These are phyloP conservation scores for Phyllotis vaccarum DNA, from an alignment of 2,797 vertebrate species.

Conservation along the genomic window DNA sequence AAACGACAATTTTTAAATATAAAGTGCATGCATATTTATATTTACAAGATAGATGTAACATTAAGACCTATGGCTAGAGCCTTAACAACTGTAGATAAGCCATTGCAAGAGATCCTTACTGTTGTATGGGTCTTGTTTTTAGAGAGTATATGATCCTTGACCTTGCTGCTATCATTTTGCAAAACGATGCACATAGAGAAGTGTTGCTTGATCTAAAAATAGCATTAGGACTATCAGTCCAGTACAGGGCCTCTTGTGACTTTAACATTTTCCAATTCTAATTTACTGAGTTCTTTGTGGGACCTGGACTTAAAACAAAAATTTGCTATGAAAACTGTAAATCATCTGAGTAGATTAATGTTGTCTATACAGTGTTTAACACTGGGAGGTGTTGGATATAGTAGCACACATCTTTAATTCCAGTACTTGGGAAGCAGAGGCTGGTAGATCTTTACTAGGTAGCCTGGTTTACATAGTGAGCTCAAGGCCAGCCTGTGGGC, in stretches of 20 bases:
- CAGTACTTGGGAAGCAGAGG: neutral
- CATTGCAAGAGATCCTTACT: neutral
- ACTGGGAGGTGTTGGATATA: neutral
- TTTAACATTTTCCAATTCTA: conserved; percentile 58
- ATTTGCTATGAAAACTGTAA: conserved; percentile 41
- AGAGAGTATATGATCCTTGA: conserved; percentile 54
- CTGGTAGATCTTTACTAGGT: neutral
- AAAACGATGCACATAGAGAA: conserved; percentile 49
- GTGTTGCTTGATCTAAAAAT: conserved; percentile 75
- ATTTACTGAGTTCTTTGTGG: conserved; percentile 33
- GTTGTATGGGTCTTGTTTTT: conserved; percentile 48
- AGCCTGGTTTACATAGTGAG: neutral
- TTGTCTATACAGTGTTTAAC: neutral
- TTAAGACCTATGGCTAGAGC: neutral
- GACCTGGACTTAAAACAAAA: conserved; percentile 35
- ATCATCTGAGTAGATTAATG: conserved; percentile 1
- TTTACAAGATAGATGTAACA: neutral
- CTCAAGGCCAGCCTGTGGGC: neutral
- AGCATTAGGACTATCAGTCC: conserved; percentile 45
- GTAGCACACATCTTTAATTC: too few species aligned
- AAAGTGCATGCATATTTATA: neutral
- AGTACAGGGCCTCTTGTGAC: conserved; percentile 17
- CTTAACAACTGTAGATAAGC: neutral
- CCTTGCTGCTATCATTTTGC: conserved; percentile 63
- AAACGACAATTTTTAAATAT: neutral